Evolutionary conservation across 2,797 vertebrate genomes (phyloP).

Genomic region (Leucoraja ocellata): DNA sequence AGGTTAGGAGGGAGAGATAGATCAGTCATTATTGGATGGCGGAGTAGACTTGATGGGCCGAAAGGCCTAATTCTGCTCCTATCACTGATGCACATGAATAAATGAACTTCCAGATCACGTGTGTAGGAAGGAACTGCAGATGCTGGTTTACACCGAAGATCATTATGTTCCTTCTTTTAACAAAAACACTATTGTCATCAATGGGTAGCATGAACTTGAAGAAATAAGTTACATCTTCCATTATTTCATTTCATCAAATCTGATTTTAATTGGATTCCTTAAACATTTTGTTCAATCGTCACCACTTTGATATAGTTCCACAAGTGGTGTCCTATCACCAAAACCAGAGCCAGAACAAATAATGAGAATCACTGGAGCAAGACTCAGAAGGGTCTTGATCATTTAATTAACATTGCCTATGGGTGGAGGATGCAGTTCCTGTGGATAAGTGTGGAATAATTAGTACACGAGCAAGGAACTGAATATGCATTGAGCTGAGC

Average conservation of each 20-base stretch:
- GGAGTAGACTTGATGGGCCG: too few relatives aligned
- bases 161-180: background rate
- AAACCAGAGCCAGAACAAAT: background rate
- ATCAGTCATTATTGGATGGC: too few relatives aligned
- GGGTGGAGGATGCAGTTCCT: background rate
- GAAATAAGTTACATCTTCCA: background rate
- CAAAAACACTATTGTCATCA: background rate
- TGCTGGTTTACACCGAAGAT: too few relatives aligned
- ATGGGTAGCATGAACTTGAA: background rate
- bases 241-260: background rate
- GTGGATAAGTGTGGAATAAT: background rate
- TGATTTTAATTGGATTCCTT: background rate
- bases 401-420: background rate
- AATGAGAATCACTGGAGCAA: background rate
- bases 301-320: background rate
- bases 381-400: background rate
- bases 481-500: background rate
- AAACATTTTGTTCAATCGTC: too few relatives aligned
- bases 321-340: background rate
- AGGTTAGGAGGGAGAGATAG: too few relatives aligned
- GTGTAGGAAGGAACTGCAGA: too few relatives aligned
- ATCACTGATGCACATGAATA: too few relatives aligned
- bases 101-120: too few relatives aligned
- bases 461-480: background rate
- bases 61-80: too few relatives aligned